Evolutionary conservation across 2,113 vertebrate genomes (phyloP).

Genomic region (Micromys minutus): DNA sequence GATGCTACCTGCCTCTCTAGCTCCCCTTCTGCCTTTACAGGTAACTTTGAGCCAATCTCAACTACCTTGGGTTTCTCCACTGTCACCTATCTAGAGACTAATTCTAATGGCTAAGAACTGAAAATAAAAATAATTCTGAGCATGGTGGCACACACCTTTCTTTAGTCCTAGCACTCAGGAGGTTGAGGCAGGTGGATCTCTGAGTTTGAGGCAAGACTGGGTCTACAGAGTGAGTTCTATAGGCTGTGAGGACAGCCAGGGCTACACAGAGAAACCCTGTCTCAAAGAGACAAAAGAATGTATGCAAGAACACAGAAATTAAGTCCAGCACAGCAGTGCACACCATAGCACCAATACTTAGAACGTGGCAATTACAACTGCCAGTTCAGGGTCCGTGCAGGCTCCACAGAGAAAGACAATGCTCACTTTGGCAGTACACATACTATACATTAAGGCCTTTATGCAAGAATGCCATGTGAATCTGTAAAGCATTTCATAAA

Average conservation of each 20-base stretch:
- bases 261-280: background rate
- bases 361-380: background rate
- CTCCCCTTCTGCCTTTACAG: background rate
- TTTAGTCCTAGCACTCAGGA: background rate
- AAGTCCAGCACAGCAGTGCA: background rate
- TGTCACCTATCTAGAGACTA: background rate
- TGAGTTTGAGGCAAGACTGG: background rate
- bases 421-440: background rate
- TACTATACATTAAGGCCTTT: background rate
- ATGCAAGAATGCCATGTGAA: background rate
- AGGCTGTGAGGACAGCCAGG: background rate
- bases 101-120: background rate
- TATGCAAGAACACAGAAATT: conserved; percentile 9
- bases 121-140: background rate
- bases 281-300: background rate
- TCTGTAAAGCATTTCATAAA: background rate
- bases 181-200: background rate
- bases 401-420: background rate
- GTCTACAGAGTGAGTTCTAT: background rate
- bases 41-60: background rate
- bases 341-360: background rate
- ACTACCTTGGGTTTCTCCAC: conserved; percentile 9
- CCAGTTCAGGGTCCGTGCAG: background rate
- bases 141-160: background rate
- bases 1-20: conserved; percentile 31